Evolutionary conservation across 2,113 vertebrate species (phyloP).

Genomic region (Alces alces): DNA sequence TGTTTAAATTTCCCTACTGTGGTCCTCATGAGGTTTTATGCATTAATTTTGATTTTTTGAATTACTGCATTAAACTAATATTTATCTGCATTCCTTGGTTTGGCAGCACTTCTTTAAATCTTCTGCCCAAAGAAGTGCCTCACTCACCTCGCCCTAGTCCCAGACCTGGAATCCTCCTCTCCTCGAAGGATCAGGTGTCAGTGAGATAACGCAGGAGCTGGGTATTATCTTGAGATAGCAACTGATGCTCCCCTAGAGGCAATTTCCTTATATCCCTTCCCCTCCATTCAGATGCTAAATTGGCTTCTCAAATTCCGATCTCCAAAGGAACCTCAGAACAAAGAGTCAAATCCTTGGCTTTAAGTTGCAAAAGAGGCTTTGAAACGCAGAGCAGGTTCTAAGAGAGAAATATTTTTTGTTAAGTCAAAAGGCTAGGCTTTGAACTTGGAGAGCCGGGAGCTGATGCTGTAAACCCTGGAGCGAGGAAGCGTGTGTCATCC

Average conservation of each 20-base stretch:
- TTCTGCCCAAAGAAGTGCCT: neutral
- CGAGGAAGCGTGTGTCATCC: neutral
- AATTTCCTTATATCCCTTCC: neutral
- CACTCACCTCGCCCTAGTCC: fast-evolving
- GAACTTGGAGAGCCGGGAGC: slow-evolving; percentile 15
- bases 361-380: slow-evolving; percentile 39
- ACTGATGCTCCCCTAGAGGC: no score
- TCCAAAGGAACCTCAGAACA: slow-evolving; percentile 37
- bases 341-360: slow-evolving; percentile 41
- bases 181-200: fast-evolving
- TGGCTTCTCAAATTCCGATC: neutral
- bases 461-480: neutral
- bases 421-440: slow-evolving; percentile 39
- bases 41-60: neutral
- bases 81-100: neutral
- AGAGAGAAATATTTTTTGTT: neutral
- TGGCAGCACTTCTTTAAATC: neutral
- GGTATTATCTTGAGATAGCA: neutral
- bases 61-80: neutral
- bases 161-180: neutral
- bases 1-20: neutral
- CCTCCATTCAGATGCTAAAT: neutral
- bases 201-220: neutral
- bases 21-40: neutral
- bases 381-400: slow-evolving; percentile 21